Conservation (phyloP, 2,797 vertebrate species). For the Sebastes itinus region DNA sequence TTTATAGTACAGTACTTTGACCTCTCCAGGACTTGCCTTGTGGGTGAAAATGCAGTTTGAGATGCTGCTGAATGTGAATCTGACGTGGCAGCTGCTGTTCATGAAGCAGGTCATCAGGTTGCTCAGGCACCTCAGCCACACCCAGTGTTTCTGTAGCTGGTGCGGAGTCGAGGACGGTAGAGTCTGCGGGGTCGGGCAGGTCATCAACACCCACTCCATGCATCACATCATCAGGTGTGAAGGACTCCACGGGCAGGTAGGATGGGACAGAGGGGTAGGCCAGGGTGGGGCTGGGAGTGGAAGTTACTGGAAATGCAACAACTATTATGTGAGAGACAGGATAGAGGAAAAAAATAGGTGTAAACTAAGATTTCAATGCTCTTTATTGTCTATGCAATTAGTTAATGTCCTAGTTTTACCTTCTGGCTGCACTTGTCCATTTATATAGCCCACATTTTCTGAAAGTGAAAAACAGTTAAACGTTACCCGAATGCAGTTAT, state of each 20-base stretch:
- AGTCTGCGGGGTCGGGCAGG: constrained; percentile 6
- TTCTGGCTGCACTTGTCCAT: constrained; percentile 75
- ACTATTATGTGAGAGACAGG: not conserved
- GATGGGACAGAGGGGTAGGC: constrained; percentile 30
- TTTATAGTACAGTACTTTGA: not conserved
- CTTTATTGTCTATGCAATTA: not conserved
- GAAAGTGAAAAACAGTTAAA: constrained; percentile 29
- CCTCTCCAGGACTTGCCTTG: constrained; percentile 55
- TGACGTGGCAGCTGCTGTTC: constrained; percentile 68
- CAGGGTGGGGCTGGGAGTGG: constrained; percentile 39
- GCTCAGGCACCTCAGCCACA: constrained; percentile 23
- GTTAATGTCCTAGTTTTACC: constrained; percentile 55
- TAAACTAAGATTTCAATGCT: not conserved
- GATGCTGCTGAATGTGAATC: constrained; percentile 81
- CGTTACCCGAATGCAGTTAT: not conserved
- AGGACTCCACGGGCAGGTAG: constrained; percentile 34
- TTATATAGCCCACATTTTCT: constrained; percentile 71
- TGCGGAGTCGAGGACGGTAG: constrained; percentile 12
- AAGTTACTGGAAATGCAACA: constrained; percentile 57
- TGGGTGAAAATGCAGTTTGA: constrained; percentile 80
- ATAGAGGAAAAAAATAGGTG: not conserved
- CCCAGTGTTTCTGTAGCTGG: constrained; percentile 32
- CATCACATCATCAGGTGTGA: constrained; percentile 43
- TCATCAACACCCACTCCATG: constrained; percentile 20
- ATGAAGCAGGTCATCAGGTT: constrained; percentile 40